phyloP scores from a whole-genome alignment of 2,797 vertebrate species.

The Dipus sagitta region DNA sequence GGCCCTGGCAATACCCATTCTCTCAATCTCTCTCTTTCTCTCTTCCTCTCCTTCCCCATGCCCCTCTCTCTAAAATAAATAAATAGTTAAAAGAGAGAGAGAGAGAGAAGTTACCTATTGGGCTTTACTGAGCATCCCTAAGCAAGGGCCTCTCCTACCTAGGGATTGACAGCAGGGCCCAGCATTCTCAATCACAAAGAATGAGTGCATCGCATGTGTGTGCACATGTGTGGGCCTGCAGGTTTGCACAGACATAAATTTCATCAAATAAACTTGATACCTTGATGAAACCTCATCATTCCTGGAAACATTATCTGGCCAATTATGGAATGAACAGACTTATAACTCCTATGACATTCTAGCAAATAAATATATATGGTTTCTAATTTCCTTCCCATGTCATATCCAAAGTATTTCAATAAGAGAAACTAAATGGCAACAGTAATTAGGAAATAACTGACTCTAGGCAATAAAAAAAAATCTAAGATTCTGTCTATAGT shows the following conservation, averaged over 20 bases:
- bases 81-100: no score
- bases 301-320: conserved; percentile 25
- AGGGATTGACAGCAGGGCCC: neutral
- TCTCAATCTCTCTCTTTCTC: no score
- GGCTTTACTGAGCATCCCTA: neutral
- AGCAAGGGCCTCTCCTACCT: neutral
- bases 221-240: fast-evolving
- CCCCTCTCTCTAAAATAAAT: no score
- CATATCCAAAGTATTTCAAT: neutral
- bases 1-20: no score
- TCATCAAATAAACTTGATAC: conserved; percentile 14
- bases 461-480: conserved; percentile 29
- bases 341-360: conserved; percentile 29
- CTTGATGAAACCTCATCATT: conserved; percentile 25
- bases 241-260: neutral
- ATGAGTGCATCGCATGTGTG: no score
- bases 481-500: conserved; percentile 15
- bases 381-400: conserved; percentile 61
- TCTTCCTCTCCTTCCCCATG: no score
- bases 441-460: conserved; percentile 59
- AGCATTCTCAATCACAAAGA: neutral
- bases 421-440: conserved; percentile 47
- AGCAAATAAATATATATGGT: conserved; percentile 56
- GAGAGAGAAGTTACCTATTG: neutral
- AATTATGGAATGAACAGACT: conserved; percentile 53